Conservation (phyloP, 2,797 vertebrate species). For the Glyptemys insculpta region DNA sequence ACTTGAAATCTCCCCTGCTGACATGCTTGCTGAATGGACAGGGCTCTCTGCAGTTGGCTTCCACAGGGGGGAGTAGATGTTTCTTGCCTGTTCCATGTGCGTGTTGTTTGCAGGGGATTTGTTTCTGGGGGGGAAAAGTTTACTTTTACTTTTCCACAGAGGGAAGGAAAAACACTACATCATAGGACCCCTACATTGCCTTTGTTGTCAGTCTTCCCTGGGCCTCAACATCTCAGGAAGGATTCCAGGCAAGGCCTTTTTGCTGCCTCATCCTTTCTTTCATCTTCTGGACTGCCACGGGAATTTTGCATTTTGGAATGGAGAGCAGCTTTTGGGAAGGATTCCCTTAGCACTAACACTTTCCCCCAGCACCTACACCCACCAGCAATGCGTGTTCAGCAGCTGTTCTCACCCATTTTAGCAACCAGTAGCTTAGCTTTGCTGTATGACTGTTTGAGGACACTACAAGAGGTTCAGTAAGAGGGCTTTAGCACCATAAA, state of each 20-base stretch:
- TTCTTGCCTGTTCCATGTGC: not conserved
- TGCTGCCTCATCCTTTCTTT: not conserved
- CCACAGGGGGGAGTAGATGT: rapidly evolving
- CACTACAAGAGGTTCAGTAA: not conserved
- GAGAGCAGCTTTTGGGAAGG: not conserved
- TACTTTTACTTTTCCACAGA: not conserved
- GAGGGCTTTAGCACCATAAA: not conserved
- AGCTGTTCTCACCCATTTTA: not conserved
- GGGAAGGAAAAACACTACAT: not conserved
- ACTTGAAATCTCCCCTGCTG: not conserved
- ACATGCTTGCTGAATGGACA: not conserved
- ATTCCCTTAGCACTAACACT: not conserved
- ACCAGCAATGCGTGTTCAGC: not conserved
- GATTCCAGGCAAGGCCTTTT: not conserved
- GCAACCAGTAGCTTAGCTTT: not conserved
- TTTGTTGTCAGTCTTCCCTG: not conserved
- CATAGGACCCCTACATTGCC: not conserved
- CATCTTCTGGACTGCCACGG: not conserved
- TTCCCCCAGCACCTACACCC: not conserved
- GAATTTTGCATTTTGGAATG: not conserved
- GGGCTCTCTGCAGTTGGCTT: not conserved
- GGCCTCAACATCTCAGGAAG: not conserved
- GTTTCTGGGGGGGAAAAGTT: not conserved
- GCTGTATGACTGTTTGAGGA: not conserved
- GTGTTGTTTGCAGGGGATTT: not conserved